A percentile compares a stretch with the other conserved stretches of the same genome.
Evolutionary conservation across 92 coral and sea anemone genomes (phyloP).

Genomic region (Phymanthus crucifer): DNA sequence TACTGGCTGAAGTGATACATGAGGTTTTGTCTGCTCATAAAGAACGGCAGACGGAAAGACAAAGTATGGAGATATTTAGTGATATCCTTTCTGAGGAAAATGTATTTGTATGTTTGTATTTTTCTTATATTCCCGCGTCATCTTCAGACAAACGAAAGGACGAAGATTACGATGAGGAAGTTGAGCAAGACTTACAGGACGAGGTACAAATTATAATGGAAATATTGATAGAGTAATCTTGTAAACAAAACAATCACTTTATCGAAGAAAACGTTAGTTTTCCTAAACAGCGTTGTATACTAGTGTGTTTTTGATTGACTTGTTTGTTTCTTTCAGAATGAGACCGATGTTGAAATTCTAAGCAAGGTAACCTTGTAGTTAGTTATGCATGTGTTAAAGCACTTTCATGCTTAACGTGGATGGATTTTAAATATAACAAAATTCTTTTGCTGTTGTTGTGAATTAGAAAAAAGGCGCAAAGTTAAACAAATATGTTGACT

Average conservation of each 20-base stretch:
- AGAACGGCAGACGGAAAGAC: constrained; percentile 87
- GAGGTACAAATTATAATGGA: constrained; percentile 65
- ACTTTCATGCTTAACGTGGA: no score
- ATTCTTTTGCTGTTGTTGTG: no score
- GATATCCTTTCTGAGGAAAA: background rate
- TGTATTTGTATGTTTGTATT: no score
- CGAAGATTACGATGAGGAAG: constrained; percentile 99
- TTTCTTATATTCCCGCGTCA: background rate
- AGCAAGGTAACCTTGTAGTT: no score
- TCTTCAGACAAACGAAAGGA: constrained; percentile 91
- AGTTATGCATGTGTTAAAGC: no score
- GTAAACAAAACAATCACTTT: no score
- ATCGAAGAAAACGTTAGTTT: no score
- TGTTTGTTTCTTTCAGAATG: constrained; percentile 60
- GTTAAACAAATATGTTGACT: no score
- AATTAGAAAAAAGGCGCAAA: no score
- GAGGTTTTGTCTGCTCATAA: constrained; percentile 80
- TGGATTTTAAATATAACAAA: no score
- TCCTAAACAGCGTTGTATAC: no score
- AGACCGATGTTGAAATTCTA: constrained; percentile 90
- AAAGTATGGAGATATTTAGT: constrained; percentile 58
- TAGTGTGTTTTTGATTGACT: background rate
- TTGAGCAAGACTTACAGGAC: constrained; percentile 97
- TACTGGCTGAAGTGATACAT: constrained; percentile 74
- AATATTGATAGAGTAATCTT: no score